Evolutionary conservation across 1,140 invertebrate species (phyloP).

Genomic region (Drosophila nebulosa): DNA sequence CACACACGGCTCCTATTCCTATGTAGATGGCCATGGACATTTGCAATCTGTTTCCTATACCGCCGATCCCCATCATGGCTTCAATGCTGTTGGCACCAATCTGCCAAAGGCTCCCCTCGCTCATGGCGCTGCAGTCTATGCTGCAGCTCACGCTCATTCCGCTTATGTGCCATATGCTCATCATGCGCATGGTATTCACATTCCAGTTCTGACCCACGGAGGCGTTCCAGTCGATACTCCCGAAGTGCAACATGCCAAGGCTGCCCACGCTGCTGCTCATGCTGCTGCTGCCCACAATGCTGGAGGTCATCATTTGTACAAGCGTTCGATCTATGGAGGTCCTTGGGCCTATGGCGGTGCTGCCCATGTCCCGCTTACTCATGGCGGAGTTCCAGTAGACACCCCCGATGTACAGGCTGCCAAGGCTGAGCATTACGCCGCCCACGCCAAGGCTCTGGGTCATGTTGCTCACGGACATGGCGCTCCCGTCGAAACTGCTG

Average conservation of each 20-base stretch:
- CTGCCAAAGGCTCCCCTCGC: slow-evolving; percentile 82
- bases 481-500: slow-evolving; percentile 81
- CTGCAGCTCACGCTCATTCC: slow-evolving; percentile 50
- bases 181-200: slow-evolving; percentile 65
- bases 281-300: slow-evolving; percentile 81
- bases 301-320: slow-evolving; percentile 71
- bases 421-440: slow-evolving; percentile 84
- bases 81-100: slow-evolving; percentile 85
- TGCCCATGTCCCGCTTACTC: slow-evolving; percentile 81
- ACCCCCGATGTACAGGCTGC: slow-evolving; percentile 85
- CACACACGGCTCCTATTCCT: slow-evolving; percentile 86
- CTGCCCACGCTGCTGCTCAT: slow-evolving; percentile 83
- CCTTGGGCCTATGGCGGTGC: slow-evolving; percentile 62
- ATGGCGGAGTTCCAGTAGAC: slow-evolving; percentile 84
- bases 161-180: slow-evolving; percentile 43
- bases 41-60: slow-evolving; percentile 86
- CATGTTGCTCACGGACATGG: slow-evolving; percentile 72
- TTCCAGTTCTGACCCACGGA: slow-evolving; percentile 68
- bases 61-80: slow-evolving; percentile 85
- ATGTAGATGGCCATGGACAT: slow-evolving; percentile 86
- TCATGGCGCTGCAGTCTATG: slow-evolving; percentile 55
- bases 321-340: slow-evolving; percentile 74
- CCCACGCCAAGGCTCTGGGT: slow-evolving; percentile 83
- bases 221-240: slow-evolving; percentile 82
- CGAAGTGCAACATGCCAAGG: slow-evolving; percentile 84